phyloP scores from a whole-genome alignment of 92 coral and sea anemone genomes.

The Bergia sp. region DNA sequence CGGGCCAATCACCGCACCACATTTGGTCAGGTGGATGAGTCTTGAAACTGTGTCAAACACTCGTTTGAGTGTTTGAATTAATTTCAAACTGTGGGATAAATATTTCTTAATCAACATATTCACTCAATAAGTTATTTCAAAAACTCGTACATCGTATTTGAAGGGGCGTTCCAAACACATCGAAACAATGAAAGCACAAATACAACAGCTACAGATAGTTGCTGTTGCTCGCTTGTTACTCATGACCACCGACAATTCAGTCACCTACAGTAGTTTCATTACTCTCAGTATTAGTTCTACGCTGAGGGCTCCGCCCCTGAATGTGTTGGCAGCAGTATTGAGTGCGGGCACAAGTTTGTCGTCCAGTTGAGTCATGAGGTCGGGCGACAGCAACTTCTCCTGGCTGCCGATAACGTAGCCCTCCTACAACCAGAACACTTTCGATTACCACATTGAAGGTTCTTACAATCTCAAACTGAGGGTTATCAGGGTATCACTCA shows the following conservation, averaged over 20 bases:
- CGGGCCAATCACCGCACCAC: background rate
- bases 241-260: background rate
- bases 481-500: no score
- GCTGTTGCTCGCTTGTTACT: background rate
- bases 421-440: slow-evolving; percentile 59
- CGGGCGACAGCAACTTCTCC: slow-evolving; percentile 70
- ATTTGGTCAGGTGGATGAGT: no score
- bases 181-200: no score
- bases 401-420: slow-evolving; percentile 89
- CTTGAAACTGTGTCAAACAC: no score
- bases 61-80: no score
- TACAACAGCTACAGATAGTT: no score
- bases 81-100: no score
- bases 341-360: slow-evolving; percentile 86
- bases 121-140: no score
- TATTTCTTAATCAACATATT: no score
- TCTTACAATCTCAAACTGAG: no score
- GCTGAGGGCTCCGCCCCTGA: slow-evolving; percentile 68
- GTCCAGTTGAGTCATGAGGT: slow-evolving; percentile 82
- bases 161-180: no score
- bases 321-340: slow-evolving; percentile 77
- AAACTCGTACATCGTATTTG: no score
- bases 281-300: slow-evolving; percentile 76
- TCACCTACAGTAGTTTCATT: slow-evolving; percentile 59
- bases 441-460: background rate